Percentiles rank a stretch among this genome's conserved stretches.
Evolutionary conservation across 2,888 invertebrate species (phyloP).

Genomic region (Hyposoter dolosus): DNA sequence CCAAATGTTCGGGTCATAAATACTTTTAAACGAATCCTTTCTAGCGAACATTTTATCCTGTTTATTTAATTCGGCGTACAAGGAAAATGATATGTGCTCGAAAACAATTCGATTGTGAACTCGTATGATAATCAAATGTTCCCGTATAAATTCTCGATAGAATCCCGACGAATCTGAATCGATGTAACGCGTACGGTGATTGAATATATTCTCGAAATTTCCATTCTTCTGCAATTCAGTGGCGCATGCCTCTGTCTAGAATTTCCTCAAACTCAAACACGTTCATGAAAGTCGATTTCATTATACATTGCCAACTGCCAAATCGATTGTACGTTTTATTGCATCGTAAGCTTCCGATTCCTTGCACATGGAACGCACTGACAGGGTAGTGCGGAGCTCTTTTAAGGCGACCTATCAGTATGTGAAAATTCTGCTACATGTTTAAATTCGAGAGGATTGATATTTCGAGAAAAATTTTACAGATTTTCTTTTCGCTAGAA

Average conservation of each 20-base stretch:
- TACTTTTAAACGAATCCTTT: constrained; percentile 9
- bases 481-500: no score
- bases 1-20: not conserved
- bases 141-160: constrained; percentile 12
- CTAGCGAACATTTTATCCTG: not conserved
- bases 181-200: constrained; percentile 46
- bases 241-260: not conserved
- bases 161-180: constrained; percentile 51
- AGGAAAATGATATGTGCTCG: not conserved
- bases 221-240: constrained; percentile 23
- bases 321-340: not conserved
- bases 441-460: no score
- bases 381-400: not conserved
- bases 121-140: constrained; percentile 1
- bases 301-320: constrained; percentile 14
- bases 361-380: not conserved
- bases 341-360: constrained; percentile 23
- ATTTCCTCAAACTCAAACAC: constrained; percentile 10
- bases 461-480: no score
- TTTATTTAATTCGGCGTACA: not conserved
- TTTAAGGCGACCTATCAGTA: not conserved
- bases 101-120: constrained; percentile 5
- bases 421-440: no score
- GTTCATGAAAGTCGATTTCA: constrained; percentile 23
- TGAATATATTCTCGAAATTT: constrained; percentile 35